These are phyloP conservation scores for Perodicticus potto DNA, from an alignment of 2,797 vertebrate species.

Conservation along the genomic window DNA sequence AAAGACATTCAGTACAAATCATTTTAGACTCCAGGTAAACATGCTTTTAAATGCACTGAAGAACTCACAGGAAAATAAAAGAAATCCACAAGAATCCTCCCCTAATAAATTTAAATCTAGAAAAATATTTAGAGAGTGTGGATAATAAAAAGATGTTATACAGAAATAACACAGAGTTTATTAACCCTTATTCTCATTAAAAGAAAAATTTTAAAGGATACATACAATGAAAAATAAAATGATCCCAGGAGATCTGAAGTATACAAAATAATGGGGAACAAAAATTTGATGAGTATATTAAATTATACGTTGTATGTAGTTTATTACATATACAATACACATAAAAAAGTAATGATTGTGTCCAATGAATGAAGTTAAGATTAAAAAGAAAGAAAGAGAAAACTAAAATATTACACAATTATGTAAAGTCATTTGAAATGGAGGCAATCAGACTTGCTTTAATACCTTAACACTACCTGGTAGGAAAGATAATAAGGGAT, in stretches of 20 bases:
- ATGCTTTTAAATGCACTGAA: background rate
- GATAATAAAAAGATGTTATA: background rate
- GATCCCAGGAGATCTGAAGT: background rate
- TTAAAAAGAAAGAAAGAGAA: background rate
- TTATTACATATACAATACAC: no score
- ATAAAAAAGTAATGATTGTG: background rate
- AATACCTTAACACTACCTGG: background rate
- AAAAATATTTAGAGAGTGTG: background rate
- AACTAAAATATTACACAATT: background rate
- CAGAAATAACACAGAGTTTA: background rate
- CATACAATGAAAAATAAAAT: background rate
- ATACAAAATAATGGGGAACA: background rate
- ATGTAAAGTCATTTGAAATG: background rate
- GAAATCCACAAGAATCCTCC: background rate
- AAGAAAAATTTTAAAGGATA: background rate
- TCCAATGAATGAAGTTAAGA: background rate
- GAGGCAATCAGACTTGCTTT: no score
- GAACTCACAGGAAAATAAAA: background rate
- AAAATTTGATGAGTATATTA: background rate
- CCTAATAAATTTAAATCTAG: background rate
- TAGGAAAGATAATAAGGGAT: background rate
- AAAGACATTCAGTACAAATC: constrained; percentile 9
- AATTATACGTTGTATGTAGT: background rate
- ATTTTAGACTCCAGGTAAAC: background rate
- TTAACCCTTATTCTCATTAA: background rate